Base-by-base conservation (phyloP, 2,797 vertebrate species). In the Threskiornis aethiopicus region DNA sequence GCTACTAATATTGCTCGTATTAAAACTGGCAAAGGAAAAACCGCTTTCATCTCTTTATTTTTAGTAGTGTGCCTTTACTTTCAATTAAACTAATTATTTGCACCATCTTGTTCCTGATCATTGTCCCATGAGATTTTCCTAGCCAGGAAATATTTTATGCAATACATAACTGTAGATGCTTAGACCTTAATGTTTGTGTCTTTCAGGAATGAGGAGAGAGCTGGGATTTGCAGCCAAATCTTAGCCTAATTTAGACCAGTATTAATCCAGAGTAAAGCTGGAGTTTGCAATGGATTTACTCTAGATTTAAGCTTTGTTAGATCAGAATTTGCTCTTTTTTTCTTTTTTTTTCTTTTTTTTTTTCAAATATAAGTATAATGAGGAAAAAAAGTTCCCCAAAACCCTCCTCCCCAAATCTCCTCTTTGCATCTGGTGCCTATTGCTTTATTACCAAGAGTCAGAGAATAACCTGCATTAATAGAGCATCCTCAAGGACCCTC, bases 1-100 rank as follows among this genome's bases (percentile, higher is more conserved):
- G 95, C 92, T 94, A 10, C 82, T 93, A 92, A 96, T 90, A 42
- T 57, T 66, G 79, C 73, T 90, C 3, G 2, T 70, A 87, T 55
- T 96, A 82, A 88, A 95, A 84, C 87, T 88, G 78, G 72, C 77
- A 79, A 84, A 73, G 51, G 78, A 67, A 95, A 87, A 72, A 46
- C 37, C 13, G 37, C 93, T 97, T 96, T 94, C 86, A 93, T 93
- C 92, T 92, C 95, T 86, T 67, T 83, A 55, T 24, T 66, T 80
- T 86, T 76, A 87, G 87, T 71, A 49, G 41, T 20, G 22, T 75
- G 64, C 64, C 85, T 92, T 65, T 76, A 89, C 77, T 95, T 92
- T 86, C 92, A 95, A 84, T 96, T 97, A 96, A 96, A 85, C 52
- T 73, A 84, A 96, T 96, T 92, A 69, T 94, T 92, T 96, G 92